Conservation (phyloP, 2,888 invertebrate genomes). For the Orchesellides sinensis region DNA sequence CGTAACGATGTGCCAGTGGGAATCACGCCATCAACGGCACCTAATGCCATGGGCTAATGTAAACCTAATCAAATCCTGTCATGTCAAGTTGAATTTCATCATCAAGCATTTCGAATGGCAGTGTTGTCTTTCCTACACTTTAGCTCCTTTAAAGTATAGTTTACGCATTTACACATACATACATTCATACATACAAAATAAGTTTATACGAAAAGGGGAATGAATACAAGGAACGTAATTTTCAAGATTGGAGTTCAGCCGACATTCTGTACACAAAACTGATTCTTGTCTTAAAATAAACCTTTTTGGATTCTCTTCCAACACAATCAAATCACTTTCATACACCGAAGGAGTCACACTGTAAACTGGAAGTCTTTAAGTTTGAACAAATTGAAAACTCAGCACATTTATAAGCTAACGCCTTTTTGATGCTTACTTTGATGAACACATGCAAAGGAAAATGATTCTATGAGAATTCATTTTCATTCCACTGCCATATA, state of each 20-base stretch:
- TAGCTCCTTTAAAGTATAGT: neutral
- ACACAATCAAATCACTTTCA: slow-evolving; percentile 37
- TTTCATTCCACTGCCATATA: too few relatives aligned
- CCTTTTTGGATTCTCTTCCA: slow-evolving; percentile 10
- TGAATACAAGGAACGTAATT: slow-evolving; percentile 52
- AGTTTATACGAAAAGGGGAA: slow-evolving; percentile 24
- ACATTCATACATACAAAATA: neutral
- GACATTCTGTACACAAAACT: slow-evolving; percentile 41
- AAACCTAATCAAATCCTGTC: slow-evolving; percentile 66
- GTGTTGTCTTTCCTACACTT: slow-evolving; percentile 22
- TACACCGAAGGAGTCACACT: neutral
- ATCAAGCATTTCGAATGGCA: slow-evolving; percentile 43
- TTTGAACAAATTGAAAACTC: slow-evolving; percentile 32
- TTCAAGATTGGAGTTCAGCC: slow-evolving; percentile 46
- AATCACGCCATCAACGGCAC: slow-evolving; percentile 62
- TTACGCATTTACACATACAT: neutral
- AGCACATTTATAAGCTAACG: slow-evolving; percentile 43
- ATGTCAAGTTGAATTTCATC: slow-evolving; percentile 64
- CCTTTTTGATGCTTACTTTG: slow-evolving; percentile 52
- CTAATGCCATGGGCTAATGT: slow-evolving; percentile 65
- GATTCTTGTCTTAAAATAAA: slow-evolving; percentile 26
- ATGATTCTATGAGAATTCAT: too few relatives aligned
- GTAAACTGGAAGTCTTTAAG: neutral
- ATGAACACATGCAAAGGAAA: slow-evolving; percentile 21
- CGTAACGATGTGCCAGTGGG: slow-evolving; percentile 62